Evolutionary conservation across 2,888 invertebrate genomes (phyloP), one percentile per base, ranked within the genome.

Genomic region (Acleris laterana): DNA sequence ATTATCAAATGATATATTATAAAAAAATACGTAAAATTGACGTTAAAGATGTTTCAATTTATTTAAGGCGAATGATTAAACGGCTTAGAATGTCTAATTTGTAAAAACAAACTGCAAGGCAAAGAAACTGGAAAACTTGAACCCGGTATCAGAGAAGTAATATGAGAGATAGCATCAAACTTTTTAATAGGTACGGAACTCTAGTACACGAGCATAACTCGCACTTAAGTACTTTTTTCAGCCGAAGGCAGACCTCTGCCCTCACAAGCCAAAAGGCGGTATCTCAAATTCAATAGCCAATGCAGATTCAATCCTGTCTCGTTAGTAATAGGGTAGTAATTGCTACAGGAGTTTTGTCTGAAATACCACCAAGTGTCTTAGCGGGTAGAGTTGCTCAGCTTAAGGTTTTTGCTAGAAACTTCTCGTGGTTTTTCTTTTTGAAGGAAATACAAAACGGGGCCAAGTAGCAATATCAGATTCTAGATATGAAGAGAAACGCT

Each of bases 151-250:
- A 3, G 20, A 17, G 19, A 19, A 19, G 20, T 20, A 49, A 49
- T 49, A 49, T 49, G 17, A 46, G 17, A 46, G 17, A 46, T 46
- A 46, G 17, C 55, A 20, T 42, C 16, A 5, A 57, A 57, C 57
- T 57, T 44, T 5, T 19, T n/a, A 46, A 60, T 60, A 16, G 20
- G 42, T 60, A 60, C 59, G 59, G 59, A 60, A 60, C 42, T 49
- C 42, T 17, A 5, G 59, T 9, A 25, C 22, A 38, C 59, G 32
- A 22, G 58, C 53, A 42, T 28, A 65, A 53, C 42, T 65, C 64
- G 42, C 49, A 46, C 64, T 65, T 65, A 65, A 65, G 64, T 65
- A 60, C 60, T 55, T 60, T 60, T 63, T 65, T 65, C 28, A 60
- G 59, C 64, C 53, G 60, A 50, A 49, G 64, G 55, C 64, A 60